These are phyloP conservation scores for Phasianus colchicus DNA, from an alignment of 2,113 vertebrate species.

Conservation along the genomic window DNA sequence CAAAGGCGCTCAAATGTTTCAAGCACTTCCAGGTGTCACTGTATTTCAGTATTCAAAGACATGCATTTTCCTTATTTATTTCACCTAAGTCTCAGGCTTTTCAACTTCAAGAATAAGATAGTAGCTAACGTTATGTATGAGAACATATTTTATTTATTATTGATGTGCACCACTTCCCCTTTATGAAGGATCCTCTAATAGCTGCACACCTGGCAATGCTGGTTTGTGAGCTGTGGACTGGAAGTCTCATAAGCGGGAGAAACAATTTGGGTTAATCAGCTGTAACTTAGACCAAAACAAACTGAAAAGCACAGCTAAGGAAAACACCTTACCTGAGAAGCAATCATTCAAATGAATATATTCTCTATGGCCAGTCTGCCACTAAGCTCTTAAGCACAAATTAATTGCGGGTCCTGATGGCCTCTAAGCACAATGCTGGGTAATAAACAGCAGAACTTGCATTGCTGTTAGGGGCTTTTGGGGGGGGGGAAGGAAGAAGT, in stretches of 20 bases:
- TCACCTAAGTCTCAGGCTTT: background rate
- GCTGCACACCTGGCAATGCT: background rate
- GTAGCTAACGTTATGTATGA: background rate
- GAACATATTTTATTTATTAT: constrained; percentile 3
- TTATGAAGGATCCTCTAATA: background rate
- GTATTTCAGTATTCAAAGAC: constrained; percentile 23
- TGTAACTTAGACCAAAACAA: background rate
- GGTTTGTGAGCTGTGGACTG: accelerated
- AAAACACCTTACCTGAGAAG: background rate
- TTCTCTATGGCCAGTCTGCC: background rate
- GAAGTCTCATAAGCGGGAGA: background rate
- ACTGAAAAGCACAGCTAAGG: background rate
- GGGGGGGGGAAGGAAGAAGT: background rate
- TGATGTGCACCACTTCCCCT: background rate
- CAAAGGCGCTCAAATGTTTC: constrained; percentile 9
- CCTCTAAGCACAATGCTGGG: background rate
- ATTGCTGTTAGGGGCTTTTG: background rate
- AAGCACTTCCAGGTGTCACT: constrained; percentile 1
- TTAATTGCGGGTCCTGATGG: background rate
- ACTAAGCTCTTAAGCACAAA: background rate
- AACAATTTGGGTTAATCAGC: background rate
- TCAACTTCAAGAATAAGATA: background rate
- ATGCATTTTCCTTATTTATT: constrained; percentile 5
- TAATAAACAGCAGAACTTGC: background rate
- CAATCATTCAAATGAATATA: background rate